phyloP scores from a whole-genome alignment of 1,140 invertebrate genomes.

The Melitaea cinxia region DNA sequence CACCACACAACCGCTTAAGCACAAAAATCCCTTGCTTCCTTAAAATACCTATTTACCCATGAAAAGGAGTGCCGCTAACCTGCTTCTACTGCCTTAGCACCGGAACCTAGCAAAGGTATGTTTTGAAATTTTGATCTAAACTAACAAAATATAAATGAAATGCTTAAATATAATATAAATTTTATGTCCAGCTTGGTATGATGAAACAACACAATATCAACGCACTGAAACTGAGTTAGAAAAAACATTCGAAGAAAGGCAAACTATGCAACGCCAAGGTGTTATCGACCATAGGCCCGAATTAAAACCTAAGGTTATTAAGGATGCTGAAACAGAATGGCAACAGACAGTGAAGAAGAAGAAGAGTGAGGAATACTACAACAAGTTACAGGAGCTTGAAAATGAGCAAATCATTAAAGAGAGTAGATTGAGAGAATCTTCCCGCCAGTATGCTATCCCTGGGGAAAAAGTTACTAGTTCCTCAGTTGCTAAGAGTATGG shows the following conservation, averaged over 20 bases:
- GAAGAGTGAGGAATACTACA: constrained; percentile 93
- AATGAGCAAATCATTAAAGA: constrained; percentile 93
- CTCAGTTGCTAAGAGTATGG: constrained; percentile 92
- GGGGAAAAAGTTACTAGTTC: constrained; percentile 90
- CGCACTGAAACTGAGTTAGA: constrained; percentile 92
- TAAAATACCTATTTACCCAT: constrained; percentile 41
- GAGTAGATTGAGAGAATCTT: constrained; percentile 87
- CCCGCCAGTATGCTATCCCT: constrained; percentile 92
- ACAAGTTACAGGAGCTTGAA: constrained; percentile 90
- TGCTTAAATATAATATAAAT: constrained; percentile 32
- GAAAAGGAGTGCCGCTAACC: constrained; percentile 65
- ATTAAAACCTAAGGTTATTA: constrained; percentile 86
- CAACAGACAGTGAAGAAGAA: constrained; percentile 90
- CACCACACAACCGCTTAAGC: constrained; percentile 66
- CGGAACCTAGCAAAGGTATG: constrained; percentile 72
- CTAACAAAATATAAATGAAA: constrained; percentile 15
- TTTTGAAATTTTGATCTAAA: constrained; percentile 43
- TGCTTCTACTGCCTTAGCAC: constrained; percentile 73
- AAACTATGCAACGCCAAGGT: constrained; percentile 84
- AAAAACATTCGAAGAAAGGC: constrained; percentile 92
- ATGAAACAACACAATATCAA: constrained; percentile 93
- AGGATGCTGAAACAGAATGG: constrained; percentile 91
- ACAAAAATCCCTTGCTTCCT: constrained; percentile 58
- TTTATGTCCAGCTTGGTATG: constrained; percentile 92
- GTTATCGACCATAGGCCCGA: constrained; percentile 84